phyloP scores from a whole-genome alignment of 2,113 vertebrate species.

The Nycticorax nycticorax region DNA sequence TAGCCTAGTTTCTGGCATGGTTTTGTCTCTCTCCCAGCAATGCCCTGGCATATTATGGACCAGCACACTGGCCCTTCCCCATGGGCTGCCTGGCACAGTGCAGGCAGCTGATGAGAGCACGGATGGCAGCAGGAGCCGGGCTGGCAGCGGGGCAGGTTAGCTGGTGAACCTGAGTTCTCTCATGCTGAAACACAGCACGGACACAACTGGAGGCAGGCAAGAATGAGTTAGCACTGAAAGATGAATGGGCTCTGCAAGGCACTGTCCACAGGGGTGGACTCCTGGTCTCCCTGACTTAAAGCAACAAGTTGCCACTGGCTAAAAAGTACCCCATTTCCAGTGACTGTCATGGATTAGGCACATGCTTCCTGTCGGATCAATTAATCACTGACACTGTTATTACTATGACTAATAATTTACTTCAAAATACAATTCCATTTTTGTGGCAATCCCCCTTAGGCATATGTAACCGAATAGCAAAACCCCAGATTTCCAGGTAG shows the following conservation, averaged over 20 bases:
- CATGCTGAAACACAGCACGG: fast-evolving
- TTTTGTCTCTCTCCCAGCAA: background rate
- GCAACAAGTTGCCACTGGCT: background rate
- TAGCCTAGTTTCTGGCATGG: background rate
- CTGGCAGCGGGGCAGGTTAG: background rate
- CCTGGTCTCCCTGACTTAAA: background rate
- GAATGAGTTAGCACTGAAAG: background rate
- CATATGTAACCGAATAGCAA: background rate
- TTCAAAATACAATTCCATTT: background rate
- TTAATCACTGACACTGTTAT: background rate
- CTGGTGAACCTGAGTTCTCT: background rate
- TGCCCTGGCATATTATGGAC: background rate
- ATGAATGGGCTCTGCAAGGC: background rate
- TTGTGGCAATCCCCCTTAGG: background rate
- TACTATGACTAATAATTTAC: background rate
- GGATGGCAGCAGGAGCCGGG: fast-evolving
- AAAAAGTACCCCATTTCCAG: background rate
- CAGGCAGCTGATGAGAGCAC: background rate
- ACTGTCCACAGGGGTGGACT: background rate
- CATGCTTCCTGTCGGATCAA: background rate
- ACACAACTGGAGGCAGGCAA: background rate
- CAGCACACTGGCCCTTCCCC: background rate
- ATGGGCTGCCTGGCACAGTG: background rate
- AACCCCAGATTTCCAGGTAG: background rate
- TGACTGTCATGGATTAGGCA: background rate